These are phyloP conservation scores for Drosophila subpulchrella DNA, from an alignment of 1,140 invertebrate genomes.

Conservation along the genomic window DNA sequence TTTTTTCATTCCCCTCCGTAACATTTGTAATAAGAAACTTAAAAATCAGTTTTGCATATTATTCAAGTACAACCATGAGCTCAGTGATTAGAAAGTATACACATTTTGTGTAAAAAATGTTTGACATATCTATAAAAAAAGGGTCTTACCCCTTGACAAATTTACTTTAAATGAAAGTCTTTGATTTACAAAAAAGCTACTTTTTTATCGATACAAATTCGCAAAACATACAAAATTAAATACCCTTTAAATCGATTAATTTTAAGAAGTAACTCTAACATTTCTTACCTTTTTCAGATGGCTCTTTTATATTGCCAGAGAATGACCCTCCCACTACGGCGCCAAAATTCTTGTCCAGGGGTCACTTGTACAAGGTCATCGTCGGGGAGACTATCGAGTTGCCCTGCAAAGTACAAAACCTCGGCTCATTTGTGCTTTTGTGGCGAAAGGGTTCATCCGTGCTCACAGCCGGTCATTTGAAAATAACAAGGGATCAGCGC, in stretches of 20 bases:
- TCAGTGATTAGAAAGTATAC: too few species aligned
- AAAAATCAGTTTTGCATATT: too few species aligned
- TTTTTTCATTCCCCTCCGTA: neutral
- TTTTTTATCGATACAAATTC: too few species aligned
- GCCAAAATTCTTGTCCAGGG: slow-evolving; percentile 89
- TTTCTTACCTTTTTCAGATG: slow-evolving; percentile 41
- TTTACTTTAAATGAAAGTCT: too few species aligned
- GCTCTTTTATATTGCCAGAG: slow-evolving; percentile 64
- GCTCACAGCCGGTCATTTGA: slow-evolving; percentile 87
- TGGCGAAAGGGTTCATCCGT: slow-evolving; percentile 88
- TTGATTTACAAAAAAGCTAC: too few species aligned
- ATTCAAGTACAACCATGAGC: too few species aligned
- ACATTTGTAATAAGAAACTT: too few species aligned
- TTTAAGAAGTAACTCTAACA: neutral
- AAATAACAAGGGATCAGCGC: slow-evolving; percentile 87
- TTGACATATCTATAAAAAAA: too few species aligned
- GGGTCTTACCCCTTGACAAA: too few species aligned
- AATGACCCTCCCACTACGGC: slow-evolving; percentile 72
- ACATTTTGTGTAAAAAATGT: too few species aligned
- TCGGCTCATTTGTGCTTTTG: slow-evolving; percentile 87
- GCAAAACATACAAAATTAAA: neutral
- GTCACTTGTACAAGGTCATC: slow-evolving; percentile 90
- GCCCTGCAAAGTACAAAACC: slow-evolving; percentile 91
- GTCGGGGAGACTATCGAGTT: slow-evolving; percentile 90
- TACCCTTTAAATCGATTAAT: too few species aligned